These are phyloP conservation scores for Tenthredo mesomela DNA, from an alignment of 2,888 invertebrate species.

Conservation along the genomic window DNA sequence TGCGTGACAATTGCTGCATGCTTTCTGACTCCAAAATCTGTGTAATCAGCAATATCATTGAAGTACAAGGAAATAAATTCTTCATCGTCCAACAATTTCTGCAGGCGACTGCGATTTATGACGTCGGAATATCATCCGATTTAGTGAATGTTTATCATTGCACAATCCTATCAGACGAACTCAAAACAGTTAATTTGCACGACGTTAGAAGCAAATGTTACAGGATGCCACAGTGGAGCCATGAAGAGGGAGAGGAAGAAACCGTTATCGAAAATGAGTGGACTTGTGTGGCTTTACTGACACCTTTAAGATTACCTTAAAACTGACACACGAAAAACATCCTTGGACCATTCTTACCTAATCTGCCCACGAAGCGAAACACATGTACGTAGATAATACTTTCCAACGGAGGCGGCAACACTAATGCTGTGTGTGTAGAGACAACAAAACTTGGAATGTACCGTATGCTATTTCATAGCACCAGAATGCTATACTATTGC, in stretches of 20 bases:
- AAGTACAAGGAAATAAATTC: background rate
- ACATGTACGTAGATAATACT: too few relatives aligned
- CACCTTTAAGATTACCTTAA: constrained; percentile 14
- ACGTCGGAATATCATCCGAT: background rate
- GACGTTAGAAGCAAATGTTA: constrained; percentile 12
- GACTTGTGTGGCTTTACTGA: constrained; percentile 24
- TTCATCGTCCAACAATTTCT: background rate
- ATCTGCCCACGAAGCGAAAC: too few relatives aligned
- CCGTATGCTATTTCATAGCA: too few relatives aligned
- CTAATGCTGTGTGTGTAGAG: too few relatives aligned
- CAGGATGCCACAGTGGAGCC: constrained; percentile 32
- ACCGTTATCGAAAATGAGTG: constrained; percentile 10
- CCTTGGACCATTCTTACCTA: too few relatives aligned
- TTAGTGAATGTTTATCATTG: constrained; percentile 17
- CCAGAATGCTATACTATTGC: too few relatives aligned
- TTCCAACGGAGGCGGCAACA: too few relatives aligned
- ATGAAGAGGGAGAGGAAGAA: constrained; percentile 19
- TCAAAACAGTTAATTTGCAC: background rate
- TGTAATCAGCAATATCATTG: background rate
- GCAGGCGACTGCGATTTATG: background rate
- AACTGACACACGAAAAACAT: background rate
- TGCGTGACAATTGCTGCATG: background rate
- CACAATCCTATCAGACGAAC: background rate
- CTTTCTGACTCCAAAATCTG: too few relatives aligned
- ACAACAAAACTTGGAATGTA: too few relatives aligned